phyloP scores from a whole-genome alignment of 2,113 vertebrate species.

The Proteles cristata region DNA sequence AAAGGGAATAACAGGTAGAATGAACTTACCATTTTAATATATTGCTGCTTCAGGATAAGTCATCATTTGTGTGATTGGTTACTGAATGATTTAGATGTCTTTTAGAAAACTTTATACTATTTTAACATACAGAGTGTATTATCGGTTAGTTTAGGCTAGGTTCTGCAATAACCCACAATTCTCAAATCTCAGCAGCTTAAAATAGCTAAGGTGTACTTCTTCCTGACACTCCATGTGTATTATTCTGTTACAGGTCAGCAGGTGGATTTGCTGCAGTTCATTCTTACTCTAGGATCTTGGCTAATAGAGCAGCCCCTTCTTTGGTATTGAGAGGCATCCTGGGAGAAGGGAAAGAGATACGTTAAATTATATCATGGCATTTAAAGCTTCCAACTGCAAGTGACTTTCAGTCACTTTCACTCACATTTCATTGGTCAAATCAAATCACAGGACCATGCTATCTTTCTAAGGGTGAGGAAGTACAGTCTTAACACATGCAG shows the following conservation, averaged over 20 bases:
- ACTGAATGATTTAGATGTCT: not conserved
- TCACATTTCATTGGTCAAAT: not conserved
- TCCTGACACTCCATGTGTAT: not conserved
- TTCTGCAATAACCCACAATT: not conserved
- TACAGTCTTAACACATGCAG: not conserved
- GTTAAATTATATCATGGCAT: not conserved
- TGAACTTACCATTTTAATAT: not conserved
- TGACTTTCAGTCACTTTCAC: not conserved
- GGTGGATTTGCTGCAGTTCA: not conserved
- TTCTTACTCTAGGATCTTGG: not conserved
- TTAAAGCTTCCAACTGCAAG: not conserved
- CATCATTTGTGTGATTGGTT: not conserved
- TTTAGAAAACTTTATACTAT: not conserved
- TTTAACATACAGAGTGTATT: not conserved
- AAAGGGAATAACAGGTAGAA: not conserved
- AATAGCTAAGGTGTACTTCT: conserved; percentile 27
- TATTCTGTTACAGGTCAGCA: not conserved
- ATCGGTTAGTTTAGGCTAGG: not conserved
- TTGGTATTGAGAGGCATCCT: not conserved
- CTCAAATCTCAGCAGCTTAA: not conserved
- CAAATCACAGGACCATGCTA: not conserved
- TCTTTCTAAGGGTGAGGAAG: not conserved
- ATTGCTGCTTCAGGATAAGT: not conserved
- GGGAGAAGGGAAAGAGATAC: not conserved
- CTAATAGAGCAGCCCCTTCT: not conserved